These are phyloP conservation scores for Balanococcus diminutus DNA, from an alignment of 2,888 invertebrate genomes.

Conservation along the genomic window DNA sequence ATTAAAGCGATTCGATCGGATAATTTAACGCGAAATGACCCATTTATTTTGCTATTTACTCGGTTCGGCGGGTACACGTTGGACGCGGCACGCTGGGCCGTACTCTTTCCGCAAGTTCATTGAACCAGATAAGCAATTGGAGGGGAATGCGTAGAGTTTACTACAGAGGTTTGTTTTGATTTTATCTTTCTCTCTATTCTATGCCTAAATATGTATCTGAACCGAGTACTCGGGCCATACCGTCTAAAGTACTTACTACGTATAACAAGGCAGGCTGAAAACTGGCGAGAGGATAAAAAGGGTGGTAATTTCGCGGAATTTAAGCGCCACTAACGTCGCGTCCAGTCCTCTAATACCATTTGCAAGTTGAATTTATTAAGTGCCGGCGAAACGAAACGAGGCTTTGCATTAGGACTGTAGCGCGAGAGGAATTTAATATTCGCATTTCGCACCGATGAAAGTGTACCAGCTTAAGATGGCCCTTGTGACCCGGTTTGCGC, in stretches of 20 bases:
- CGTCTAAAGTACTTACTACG: neutral
- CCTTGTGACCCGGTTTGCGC: neutral
- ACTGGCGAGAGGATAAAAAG: neutral
- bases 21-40: slow-evolving; percentile 35
- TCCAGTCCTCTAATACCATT: neutral
- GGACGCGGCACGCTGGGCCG: neutral
- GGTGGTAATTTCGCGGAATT: neutral
- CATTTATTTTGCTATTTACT: slow-evolving; percentile 33
- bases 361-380: neutral
- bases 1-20: slow-evolving; percentile 2
- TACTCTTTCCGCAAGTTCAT: neutral
- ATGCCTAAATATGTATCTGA: neutral
- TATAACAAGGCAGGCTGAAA: no score
- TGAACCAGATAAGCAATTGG: slow-evolving; percentile 31
- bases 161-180: neutral
- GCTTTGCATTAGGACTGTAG: neutral
- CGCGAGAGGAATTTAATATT: neutral
- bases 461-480: neutral
- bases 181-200: no score
- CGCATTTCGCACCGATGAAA: neutral
- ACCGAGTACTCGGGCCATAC: neutral
- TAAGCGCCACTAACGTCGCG: neutral
- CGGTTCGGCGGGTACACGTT: neutral
- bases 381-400: neutral
- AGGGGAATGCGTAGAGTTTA: neutral